Percentiles rank a stretch among this genome's conserved stretches.
These are phyloP conservation scores for Alcis repandata DNA, from an alignment of 2,888 invertebrate genomes.

Conservation along the genomic window DNA sequence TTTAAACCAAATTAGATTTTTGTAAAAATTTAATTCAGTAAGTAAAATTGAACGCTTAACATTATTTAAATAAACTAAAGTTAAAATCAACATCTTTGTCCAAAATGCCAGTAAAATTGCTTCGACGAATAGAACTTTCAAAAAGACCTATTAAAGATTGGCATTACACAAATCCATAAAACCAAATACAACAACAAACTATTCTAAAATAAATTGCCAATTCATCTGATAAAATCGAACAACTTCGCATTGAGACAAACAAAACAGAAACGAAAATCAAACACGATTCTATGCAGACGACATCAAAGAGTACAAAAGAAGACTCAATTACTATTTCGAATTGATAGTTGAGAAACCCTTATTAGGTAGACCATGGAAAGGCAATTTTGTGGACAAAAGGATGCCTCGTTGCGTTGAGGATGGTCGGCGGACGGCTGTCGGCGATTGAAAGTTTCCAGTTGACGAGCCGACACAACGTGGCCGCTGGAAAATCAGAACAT, in stretches of 20 bases:
- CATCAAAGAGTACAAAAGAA: slow-evolving; percentile 77
- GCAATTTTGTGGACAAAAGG: slow-evolving; percentile 84
- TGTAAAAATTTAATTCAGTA: too few relatives aligned
- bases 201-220: slow-evolving; percentile 51
- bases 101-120: not conserved
- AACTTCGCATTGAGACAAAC: slow-evolving; percentile 56
- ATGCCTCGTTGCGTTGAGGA: slow-evolving; percentile 63
- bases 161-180: slow-evolving; percentile 28
- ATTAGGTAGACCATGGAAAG: slow-evolving; percentile 79
- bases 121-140: not conserved
- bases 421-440: slow-evolving; percentile 64
- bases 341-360: slow-evolving; percentile 81
- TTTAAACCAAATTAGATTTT: too few relatives aligned
- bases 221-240: slow-evolving; percentile 52
- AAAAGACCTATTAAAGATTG: not conserved
- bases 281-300: slow-evolving; percentile 67
- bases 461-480: slow-evolving; percentile 55
- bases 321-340: slow-evolving; percentile 77
- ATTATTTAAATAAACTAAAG: too few relatives aligned
- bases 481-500: not conserved
- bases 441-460: slow-evolving; percentile 81
- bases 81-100: too few relatives aligned
- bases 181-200: slow-evolving; percentile 30
- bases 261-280: slow-evolving; percentile 63
- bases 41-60: too few relatives aligned